Percentiles rank a stretch among this genome's conserved stretches.
Evolutionary conservation across 2,888 invertebrate species (phyloP).

Genomic region (Resseliella maxima): DNA sequence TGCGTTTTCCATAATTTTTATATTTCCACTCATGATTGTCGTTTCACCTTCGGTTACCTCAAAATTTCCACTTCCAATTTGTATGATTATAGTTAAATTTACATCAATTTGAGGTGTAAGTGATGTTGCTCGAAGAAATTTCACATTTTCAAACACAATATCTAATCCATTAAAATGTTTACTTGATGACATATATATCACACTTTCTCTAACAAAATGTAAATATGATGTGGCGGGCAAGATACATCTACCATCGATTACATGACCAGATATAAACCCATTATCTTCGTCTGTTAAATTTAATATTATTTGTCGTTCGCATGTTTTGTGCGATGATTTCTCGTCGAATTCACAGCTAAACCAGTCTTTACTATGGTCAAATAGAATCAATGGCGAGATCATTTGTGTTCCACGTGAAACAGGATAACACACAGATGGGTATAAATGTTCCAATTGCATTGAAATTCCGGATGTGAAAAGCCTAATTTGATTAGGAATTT

Average conservation of each 20-base stretch:
- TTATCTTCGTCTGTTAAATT: conserved; percentile 74
- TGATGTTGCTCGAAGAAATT: conserved; percentile 85
- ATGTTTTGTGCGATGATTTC: conserved; percentile 75
- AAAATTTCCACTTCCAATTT: conserved; percentile 72
- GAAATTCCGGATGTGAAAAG: conserved; percentile 82
- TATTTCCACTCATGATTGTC: conserved; percentile 77
- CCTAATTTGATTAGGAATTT: conserved; percentile 70
- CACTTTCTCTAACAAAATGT: conserved; percentile 80
- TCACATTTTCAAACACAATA: conserved; percentile 86
- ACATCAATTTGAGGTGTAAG: conserved; percentile 74
- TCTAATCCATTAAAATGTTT: conserved; percentile 77
- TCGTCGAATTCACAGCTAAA: conserved; percentile 77
- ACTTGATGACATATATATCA: conserved; percentile 74
- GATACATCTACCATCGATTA: conserved; percentile 85
- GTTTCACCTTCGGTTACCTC: conserved; percentile 77
- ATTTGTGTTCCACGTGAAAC: conserved; percentile 89
- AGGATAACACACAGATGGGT: conserved; percentile 81
- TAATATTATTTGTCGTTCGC: conserved; percentile 74
- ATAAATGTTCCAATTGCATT: conserved; percentile 79
- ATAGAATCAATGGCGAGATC: conserved; percentile 82
- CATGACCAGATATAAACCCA: conserved; percentile 81
- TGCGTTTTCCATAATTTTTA: conserved; percentile 71
- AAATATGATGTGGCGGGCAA: conserved; percentile 91
- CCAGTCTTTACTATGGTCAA: conserved; percentile 88
- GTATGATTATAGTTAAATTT: conserved; percentile 71